A percentile compares a stretch with the other conserved stretches of the same genome.
Evolutionary conservation across 2,113 vertebrate genomes (phyloP).

Genomic region (Cricetomys ansorgei): DNA sequence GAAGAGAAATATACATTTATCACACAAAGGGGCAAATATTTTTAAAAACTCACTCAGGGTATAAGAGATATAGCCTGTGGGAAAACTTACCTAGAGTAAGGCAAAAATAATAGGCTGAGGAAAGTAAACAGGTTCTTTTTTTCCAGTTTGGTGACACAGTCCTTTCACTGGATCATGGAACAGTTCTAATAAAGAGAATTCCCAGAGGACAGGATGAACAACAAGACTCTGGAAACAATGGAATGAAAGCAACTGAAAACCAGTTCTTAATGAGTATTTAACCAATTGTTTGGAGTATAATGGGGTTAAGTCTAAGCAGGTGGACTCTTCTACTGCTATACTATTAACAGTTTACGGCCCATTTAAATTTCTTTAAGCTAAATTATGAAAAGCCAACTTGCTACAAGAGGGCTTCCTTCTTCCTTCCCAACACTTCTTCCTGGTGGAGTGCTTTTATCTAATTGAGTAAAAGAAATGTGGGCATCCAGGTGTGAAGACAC

Average conservation of each 20-base stretch:
- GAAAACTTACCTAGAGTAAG: not conserved
- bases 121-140: conserved; percentile 40
- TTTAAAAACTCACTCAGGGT: not conserved
- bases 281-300: conserved; percentile 45
- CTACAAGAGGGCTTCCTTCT: conserved; percentile 9
- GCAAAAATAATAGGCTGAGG: not conserved
- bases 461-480: not conserved
- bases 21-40: not conserved
- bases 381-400: not conserved
- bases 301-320: conserved; percentile 8
- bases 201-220: conserved; percentile 40
- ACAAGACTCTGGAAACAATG: conserved; percentile 41
- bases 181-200: conserved; percentile 63
- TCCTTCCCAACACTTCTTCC: not conserved
- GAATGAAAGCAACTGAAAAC: conserved; percentile 41
- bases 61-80: not conserved
- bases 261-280: conserved; percentile 50
- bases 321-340: conserved; percentile 20
- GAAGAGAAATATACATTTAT: not conserved
- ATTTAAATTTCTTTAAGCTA: conserved; percentile 33
- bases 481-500: accelerated
- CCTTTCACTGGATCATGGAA: conserved; percentile 29
- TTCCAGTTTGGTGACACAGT: not conserved
- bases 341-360: conserved; percentile 27
- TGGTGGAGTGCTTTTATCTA: not conserved